Evolutionary conservation across 2,113 vertebrate species (phyloP), one percentile per base, ranked within the genome.

Genomic region (Hydropotes inermis): DNA sequence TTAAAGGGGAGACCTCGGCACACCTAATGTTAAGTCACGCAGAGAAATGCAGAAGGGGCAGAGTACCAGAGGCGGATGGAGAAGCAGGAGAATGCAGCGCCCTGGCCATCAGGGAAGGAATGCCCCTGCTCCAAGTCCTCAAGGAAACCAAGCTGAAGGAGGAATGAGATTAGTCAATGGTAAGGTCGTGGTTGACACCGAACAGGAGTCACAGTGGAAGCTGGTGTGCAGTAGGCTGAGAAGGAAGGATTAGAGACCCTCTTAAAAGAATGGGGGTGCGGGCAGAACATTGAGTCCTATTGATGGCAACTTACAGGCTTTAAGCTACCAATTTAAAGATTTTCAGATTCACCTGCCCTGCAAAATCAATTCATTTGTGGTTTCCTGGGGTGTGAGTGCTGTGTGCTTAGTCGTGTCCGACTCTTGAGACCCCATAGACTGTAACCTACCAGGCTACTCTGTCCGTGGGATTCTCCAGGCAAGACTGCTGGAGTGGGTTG

Each of bases 321-420:
- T 43, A n/a, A 84, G 21, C 11, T 76, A 3, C 17, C 6, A 21
- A 0, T 58, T 4, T 43, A 9, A 57, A 64, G 14, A 50, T 64
- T 90, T 91, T 43, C 27, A 60, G 6, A 79, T 87, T 92, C 36
- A 27, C 33, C 28, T 90, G 45, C 10, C 27, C 39, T n/a, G 17
- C 9, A 83, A 57, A 15, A 33, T 83, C 54, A 78, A 5, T 43
- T 3, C 11, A 30, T 15, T 36, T 13, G 21, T 39, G 64, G 6
- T 60, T 87, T 93, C 36, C 23, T 45, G 19, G 28, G 13, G 30
- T 17, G 19, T 70, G 36, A 23, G n/a, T 12, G 64, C n/a, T 36
- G n/a, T 39, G 67, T 39, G 19, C 67, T 39, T 23, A 23, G 19
- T 70, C 5, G 0, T 23, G 19, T 39, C 67, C 0, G 0, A 70